Percentiles rank a stretch among this genome's conserved stretches.
Conservation (phyloP, 2,888 invertebrate species). For the Agrenia bidenticulata region DNA sequence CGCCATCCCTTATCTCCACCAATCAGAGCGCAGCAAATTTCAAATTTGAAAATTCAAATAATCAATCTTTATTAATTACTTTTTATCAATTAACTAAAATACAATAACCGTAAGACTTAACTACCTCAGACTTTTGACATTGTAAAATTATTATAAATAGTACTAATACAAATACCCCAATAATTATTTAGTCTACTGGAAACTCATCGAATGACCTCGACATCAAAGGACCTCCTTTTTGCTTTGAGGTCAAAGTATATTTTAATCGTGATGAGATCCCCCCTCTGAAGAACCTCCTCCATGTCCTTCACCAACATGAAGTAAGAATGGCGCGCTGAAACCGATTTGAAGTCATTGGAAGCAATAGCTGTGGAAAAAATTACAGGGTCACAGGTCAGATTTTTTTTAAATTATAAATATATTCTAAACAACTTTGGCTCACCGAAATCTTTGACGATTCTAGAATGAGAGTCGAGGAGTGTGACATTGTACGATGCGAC, state of each 20-base stretch:
- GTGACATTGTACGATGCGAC: conserved; percentile 43
- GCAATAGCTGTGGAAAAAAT: no score
- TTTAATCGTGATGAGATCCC: conserved; percentile 37
- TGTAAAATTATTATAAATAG: no score
- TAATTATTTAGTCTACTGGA: not conserved
- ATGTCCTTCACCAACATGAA: conserved; percentile 43
- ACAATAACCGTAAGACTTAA: no score
- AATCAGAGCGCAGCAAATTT: no score
- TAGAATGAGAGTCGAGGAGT: conserved; percentile 37
- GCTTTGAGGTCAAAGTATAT: conserved; percentile 43
- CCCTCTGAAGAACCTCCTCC: conserved; percentile 32
- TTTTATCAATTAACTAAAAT: no score
- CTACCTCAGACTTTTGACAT: no score
- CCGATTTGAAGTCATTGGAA: conserved; percentile 44
- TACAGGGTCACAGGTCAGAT: no score
- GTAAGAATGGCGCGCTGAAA: conserved; percentile 44
- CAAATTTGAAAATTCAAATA: no score
- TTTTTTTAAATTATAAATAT: conserved; percentile 6
- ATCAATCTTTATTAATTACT: no score
- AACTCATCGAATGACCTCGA: conserved; percentile 32
- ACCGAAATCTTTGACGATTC: conserved; percentile 44
- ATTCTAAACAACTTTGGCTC: conserved; percentile 7
- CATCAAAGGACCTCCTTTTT: conserved; percentile 38
- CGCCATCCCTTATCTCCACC: no score
- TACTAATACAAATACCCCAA: not conserved